Percentiles rank a stretch among this genome's conserved stretches.
Evolutionary conservation across 2,113 vertebrate genomes (phyloP).

Genomic region (Equus quagga): DNA sequence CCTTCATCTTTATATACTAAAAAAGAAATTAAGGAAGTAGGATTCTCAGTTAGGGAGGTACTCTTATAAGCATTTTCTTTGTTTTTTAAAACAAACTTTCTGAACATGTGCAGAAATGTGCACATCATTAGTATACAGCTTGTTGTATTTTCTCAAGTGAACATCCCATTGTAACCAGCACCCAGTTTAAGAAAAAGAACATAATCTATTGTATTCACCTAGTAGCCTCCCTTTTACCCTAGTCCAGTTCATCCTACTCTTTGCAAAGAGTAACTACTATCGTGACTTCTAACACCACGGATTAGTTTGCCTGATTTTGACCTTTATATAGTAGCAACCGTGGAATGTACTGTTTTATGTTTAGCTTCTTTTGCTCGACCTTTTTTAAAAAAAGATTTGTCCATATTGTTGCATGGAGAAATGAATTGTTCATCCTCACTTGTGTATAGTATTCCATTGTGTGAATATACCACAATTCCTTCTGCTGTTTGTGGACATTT

Average conservation of each 20-base stretch:
- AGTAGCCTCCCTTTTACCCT: too few species aligned
- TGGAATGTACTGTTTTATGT: background rate
- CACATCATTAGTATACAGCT: background rate
- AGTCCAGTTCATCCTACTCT: background rate
- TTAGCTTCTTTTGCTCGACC: constrained; percentile 14
- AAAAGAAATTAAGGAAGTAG: background rate
- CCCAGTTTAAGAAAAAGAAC: background rate
- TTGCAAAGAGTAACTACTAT: background rate
- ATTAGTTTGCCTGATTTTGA: constrained; percentile 33
- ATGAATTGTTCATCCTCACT: background rate
- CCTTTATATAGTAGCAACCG: background rate
- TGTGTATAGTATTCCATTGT: background rate
- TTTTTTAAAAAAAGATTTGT: background rate
- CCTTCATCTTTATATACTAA: background rate
- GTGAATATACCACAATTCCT: background rate
- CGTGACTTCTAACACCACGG: background rate
- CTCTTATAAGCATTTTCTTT: background rate
- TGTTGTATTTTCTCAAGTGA: background rate
- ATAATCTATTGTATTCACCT: background rate
- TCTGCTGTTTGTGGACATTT: background rate
- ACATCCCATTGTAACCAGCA: background rate
- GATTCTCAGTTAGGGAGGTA: constrained; percentile 4
- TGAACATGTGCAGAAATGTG: background rate
- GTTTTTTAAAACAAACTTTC: background rate
- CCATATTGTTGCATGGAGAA: background rate